These are phyloP conservation scores for Dryocosmus kuriphilus DNA, from an alignment of 2,888 invertebrate genomes.

Conservation along the genomic window DNA sequence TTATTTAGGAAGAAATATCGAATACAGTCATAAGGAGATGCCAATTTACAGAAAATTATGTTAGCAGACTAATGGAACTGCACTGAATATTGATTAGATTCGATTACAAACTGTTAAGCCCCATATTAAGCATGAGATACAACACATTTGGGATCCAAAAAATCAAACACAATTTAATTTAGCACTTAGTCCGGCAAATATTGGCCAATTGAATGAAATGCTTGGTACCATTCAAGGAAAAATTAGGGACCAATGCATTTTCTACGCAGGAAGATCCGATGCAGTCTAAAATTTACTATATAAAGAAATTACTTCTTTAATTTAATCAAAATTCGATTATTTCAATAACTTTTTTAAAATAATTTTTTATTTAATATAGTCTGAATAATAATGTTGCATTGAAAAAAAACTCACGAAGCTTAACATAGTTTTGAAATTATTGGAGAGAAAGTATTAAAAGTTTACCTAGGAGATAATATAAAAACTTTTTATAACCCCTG, in stretches of 20 bases:
- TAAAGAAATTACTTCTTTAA: no score
- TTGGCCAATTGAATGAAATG: no score
- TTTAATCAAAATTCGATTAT: neutral
- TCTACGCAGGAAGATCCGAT: no score
- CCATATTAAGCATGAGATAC: constrained; percentile 5
- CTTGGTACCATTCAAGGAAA: no score
- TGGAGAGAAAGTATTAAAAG: neutral
- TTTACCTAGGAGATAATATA: neutral
- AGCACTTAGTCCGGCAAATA: no score
- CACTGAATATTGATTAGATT: constrained; percentile 22
- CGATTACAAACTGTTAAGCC: constrained; percentile 10
- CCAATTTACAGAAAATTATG: neutral
- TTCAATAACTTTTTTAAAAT: neutral
- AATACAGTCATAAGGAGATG: neutral
- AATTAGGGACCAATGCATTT: no score
- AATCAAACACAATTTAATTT: neutral
- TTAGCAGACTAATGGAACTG: constrained; percentile 13
- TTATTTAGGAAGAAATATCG: neutral
- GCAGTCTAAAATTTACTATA: constrained; percentile 8
- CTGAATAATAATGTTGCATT: no score
- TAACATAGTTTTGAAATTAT: no score
- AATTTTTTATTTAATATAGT: no score
- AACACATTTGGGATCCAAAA: constrained; percentile 8
- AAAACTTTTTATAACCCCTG: neutral
- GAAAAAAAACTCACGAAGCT: no score